A percentile compares a stretch with the other conserved stretches of the same genome.
Evolutionary conservation across 2,113 vertebrate species (phyloP).

Genomic region (Phalacrocorax carbo): DNA sequence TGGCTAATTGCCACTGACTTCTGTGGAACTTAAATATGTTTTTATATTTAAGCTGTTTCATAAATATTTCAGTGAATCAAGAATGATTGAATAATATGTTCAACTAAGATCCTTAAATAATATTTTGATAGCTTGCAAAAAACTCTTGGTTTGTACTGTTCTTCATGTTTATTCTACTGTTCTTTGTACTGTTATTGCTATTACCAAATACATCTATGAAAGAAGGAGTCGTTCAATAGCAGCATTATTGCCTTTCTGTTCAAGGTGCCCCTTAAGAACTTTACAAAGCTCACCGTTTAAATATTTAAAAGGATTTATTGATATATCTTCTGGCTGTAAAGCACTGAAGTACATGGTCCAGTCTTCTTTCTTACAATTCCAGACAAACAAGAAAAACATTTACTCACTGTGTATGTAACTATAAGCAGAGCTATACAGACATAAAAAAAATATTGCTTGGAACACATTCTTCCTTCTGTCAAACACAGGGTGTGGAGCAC

Average conservation of each 20-base stretch:
- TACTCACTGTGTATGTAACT: background rate
- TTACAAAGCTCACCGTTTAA: background rate
- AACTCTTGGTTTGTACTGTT: background rate
- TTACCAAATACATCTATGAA: background rate
- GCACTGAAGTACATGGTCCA: background rate
- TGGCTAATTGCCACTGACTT: background rate
- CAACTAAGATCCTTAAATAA: background rate
- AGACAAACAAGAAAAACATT: background rate
- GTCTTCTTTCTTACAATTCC: background rate
- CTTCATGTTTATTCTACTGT: background rate
- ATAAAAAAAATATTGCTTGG: background rate
- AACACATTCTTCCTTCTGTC: background rate
- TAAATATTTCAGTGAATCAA: background rate
- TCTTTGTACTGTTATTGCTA: background rate
- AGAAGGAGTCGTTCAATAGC: background rate
- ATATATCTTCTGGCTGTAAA: background rate
- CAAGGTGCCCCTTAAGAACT: background rate
- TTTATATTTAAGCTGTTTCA: background rate
- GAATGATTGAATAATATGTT: background rate
- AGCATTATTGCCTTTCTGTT: background rate
- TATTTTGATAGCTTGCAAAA: background rate
- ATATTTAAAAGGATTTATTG: background rate
- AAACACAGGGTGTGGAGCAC: background rate
- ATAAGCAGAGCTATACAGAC: background rate
- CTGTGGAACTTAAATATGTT: background rate